These are phyloP conservation scores for Micrasema longulum DNA, from an alignment of 1,140 invertebrate genomes.

Conservation along the genomic window DNA sequence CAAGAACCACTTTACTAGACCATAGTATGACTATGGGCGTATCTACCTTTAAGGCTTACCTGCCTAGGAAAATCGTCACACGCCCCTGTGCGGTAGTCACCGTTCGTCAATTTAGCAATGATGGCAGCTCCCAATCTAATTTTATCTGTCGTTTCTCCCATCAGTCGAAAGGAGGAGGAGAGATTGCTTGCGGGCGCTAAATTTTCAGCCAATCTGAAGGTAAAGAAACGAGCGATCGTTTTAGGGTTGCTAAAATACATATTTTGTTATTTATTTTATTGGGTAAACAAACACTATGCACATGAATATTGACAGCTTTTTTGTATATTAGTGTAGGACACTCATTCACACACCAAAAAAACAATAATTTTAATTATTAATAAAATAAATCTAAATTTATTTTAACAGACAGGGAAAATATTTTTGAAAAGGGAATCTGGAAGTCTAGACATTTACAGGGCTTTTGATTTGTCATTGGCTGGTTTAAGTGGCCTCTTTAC, in stretches of 20 bases:
- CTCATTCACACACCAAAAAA: too few species aligned
- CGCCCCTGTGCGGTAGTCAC: background rate
- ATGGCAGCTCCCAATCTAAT: slow-evolving; percentile 32
- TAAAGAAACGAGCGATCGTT: background rate
- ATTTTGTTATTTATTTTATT: background rate
- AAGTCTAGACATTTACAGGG: too few species aligned
- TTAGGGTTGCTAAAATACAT: background rate
- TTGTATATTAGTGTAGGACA: too few species aligned
- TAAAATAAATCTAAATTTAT: background rate
- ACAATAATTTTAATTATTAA: background rate
- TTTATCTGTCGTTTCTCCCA: slow-evolving; percentile 26
- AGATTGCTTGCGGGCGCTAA: slow-evolving; percentile 12
- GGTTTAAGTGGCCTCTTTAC: too few species aligned
- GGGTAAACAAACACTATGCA: too few species aligned
- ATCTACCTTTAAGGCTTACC: background rate
- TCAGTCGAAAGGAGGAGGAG: background rate
- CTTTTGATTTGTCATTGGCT: too few species aligned
- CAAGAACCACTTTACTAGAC: too few species aligned
- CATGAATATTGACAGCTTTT: too few species aligned
- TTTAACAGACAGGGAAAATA: too few species aligned
- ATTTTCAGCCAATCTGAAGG: background rate
- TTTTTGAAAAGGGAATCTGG: too few species aligned
- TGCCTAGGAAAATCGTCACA: background rate
- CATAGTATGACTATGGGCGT: too few species aligned
- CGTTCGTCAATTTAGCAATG: slow-evolving; percentile 16